Evolutionary conservation across 2,113 vertebrate genomes (phyloP).

Genomic region (Anguilla rostrata): DNA sequence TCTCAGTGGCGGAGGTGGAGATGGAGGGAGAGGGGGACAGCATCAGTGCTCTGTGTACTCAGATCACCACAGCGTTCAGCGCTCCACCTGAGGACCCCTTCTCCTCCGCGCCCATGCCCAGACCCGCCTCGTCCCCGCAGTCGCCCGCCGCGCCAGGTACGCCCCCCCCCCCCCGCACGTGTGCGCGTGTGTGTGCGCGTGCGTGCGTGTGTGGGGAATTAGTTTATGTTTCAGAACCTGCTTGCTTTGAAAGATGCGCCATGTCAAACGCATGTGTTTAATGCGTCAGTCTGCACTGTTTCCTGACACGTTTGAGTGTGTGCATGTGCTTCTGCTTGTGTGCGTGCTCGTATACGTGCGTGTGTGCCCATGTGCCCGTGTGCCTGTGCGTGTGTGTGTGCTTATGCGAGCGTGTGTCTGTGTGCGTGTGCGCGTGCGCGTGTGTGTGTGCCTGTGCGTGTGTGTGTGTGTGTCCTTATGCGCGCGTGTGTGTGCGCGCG

Average conservation of each 20-base stretch:
- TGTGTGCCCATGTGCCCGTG: conserved; percentile 21
- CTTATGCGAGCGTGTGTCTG: background rate
- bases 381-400: background rate
- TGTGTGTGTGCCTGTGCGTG: background rate
- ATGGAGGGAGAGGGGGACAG: conserved; percentile 92
- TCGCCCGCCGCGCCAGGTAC: conserved; percentile 90
- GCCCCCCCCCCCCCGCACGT: background rate
- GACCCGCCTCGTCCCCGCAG: conserved; percentile 77
- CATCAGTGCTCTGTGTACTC: conserved; percentile 94
- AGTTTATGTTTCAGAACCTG: background rate
- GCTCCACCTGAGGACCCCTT: conserved; percentile 90
- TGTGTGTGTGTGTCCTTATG: conserved; percentile 18
- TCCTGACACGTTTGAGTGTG: background rate
- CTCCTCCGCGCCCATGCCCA: conserved; percentile 90
- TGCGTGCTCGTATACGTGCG: background rate
- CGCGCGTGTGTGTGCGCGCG: background rate
- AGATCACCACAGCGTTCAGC: conserved; percentile 94
- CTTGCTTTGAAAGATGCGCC: background rate
- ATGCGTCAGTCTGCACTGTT: background rate
- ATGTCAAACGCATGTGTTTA: background rate
- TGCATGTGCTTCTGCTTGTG: background rate
- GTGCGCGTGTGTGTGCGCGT: background rate
- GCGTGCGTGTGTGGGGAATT: background rate
- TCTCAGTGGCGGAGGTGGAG: conserved; percentile 78
- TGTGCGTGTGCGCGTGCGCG: conserved; percentile 10